Conservation (phyloP, 2,113 vertebrate genomes). For the Misgurnus anguillicaudatus region DNA sequence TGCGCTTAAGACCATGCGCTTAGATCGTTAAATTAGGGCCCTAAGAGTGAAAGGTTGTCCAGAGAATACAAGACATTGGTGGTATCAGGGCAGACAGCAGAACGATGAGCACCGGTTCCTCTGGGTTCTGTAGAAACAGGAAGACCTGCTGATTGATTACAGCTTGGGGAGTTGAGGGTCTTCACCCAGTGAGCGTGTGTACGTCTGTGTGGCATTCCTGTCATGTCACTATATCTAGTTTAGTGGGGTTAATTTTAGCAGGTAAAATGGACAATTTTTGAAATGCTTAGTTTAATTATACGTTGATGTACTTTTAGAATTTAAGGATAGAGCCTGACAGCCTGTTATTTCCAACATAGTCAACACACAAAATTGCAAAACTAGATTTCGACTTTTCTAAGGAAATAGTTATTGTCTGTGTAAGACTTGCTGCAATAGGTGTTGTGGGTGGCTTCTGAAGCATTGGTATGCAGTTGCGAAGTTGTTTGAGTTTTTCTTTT, state of each 20-base stretch:
- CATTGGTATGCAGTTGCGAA: no score
- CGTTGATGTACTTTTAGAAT: no score
- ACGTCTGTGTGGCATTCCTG: conserved; percentile 26
- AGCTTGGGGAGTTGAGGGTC: conserved; percentile 47
- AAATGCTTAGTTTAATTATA: neutral
- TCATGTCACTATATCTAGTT: neutral
- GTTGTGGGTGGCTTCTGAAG: no score
- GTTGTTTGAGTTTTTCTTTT: no score
- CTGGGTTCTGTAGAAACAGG: conserved; percentile 12
- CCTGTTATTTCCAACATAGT: no score
- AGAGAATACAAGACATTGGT: conserved; percentile 3
- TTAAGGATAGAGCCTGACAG: no score
- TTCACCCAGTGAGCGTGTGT: neutral
- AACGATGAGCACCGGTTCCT: conserved; percentile 28
- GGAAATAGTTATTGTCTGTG: no score
- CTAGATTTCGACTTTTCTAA: no score
- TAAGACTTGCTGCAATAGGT: no score
- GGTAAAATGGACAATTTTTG: neutral
- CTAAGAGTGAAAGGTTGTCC: conserved; percentile 4
- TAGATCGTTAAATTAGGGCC: neutral
- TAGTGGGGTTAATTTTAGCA: neutral
- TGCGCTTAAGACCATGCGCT: no score
- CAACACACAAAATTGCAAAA: no score
- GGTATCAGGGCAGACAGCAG: conserved; percentile 20
- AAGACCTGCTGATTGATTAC: conserved; percentile 50